Conservation (phyloP, 1,140 invertebrate species). For the Oryctes rhinoceros region DNA sequence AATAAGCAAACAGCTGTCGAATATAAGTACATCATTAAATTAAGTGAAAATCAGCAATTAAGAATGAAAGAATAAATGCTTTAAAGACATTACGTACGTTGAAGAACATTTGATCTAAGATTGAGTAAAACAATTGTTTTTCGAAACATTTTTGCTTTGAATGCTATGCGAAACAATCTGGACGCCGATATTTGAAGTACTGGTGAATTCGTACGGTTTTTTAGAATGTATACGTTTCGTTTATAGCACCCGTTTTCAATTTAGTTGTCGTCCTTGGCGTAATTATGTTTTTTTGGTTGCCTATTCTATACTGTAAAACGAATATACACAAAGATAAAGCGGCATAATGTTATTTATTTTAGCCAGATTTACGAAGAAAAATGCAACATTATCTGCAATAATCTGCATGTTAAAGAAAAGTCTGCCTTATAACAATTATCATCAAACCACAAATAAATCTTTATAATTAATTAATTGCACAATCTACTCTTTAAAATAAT, state of each 20-base stretch:
- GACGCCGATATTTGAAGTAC: slow-evolving; percentile 15
- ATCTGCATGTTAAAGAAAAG: too few species aligned
- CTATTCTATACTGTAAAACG: background rate
- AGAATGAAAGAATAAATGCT: background rate
- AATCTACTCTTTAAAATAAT: too few species aligned
- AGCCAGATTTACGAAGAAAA: too few species aligned
- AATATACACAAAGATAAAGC: too few species aligned
- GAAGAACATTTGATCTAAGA: slow-evolving; percentile 36
- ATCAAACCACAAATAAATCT: too few species aligned
- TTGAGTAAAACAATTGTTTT: slow-evolving; percentile 36
- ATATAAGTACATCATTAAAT: background rate
- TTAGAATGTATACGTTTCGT: background rate
- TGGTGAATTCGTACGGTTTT: slow-evolving; percentile 20
- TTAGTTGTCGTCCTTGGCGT: slow-evolving; percentile 33
- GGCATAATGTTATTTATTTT: too few species aligned
- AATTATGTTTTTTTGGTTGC: slow-evolving; percentile 34
- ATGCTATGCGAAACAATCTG: background rate
- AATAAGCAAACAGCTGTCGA: slow-evolving; percentile 1
- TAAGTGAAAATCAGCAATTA: background rate
- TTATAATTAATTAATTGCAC: too few species aligned
- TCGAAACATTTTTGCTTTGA: slow-evolving; percentile 38
- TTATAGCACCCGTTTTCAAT: slow-evolving; percentile 38
- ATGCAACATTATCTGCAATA: too few species aligned
- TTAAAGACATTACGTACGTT: slow-evolving; percentile 33
- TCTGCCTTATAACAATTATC: too few species aligned